Evolutionary conservation across 2,888 invertebrate species (phyloP).

Genomic region (Allacma fusca): DNA sequence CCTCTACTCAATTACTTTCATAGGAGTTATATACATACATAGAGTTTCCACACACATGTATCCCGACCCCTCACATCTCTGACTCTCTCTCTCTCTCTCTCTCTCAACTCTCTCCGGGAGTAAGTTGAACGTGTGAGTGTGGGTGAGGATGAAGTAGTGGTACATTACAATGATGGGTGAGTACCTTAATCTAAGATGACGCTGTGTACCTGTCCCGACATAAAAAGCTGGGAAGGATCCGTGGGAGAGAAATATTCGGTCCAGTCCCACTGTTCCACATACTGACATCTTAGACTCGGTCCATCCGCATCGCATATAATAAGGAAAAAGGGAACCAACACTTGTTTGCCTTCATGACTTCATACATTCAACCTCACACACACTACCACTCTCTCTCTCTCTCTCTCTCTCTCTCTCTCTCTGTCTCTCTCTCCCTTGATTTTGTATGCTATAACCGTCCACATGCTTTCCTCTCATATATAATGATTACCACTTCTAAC

Average conservation of each 20-base stretch:
- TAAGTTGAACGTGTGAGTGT: too few species aligned
- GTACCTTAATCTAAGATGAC: slow-evolving; percentile 8
- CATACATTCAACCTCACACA: slow-evolving; percentile 30
- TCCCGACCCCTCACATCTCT: too few species aligned
- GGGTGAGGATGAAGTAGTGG: neutral
- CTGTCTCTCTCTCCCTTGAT: neutral
- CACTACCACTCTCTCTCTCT: too few species aligned
- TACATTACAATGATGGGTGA: neutral
- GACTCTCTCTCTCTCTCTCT: too few species aligned
- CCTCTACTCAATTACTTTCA: slow-evolving; percentile 58
- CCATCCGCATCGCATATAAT: slow-evolving; percentile 19
- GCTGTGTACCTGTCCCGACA: slow-evolving; percentile 32
- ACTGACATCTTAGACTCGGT: slow-evolving; percentile 3
- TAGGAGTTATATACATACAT: slow-evolving; percentile 40
- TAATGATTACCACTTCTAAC: too few species aligned
- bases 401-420: neutral
- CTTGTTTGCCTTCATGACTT: slow-evolving; percentile 40
- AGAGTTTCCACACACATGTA: too few species aligned
- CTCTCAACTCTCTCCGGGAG: too few species aligned
- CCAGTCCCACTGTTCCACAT: slow-evolving; percentile 41
- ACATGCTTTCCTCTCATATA: neutral
- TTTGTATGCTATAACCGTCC: neutral
- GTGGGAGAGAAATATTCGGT: slow-evolving; percentile 59
- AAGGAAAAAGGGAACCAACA: slow-evolving; percentile 16
- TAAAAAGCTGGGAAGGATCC: slow-evolving; percentile 42